Evolutionary conservation across 2,888 invertebrate genomes (phyloP).

Genomic region (Parnassius mnemosyne): DNA sequence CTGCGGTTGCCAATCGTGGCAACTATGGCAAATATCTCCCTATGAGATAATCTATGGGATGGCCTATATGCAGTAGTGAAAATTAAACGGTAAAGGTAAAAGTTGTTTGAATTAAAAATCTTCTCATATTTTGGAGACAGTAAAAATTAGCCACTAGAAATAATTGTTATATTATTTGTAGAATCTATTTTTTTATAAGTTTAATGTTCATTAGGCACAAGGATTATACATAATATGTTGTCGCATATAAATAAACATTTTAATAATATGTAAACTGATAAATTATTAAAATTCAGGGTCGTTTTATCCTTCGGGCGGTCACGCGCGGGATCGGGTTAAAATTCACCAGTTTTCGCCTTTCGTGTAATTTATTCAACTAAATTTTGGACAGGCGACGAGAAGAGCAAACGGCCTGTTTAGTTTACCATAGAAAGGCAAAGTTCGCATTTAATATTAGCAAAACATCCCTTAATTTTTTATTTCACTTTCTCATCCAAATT

Average conservation of each 20-base stretch:
- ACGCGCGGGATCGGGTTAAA: slow-evolving; percentile 46
- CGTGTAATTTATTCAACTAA: slow-evolving; percentile 73
- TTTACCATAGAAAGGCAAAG: slow-evolving; percentile 31
- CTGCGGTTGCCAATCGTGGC: too few relatives aligned
- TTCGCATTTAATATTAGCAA: slow-evolving; percentile 31
- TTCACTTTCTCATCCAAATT: background rate
- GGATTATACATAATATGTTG: slow-evolving; percentile 3
- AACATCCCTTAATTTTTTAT: slow-evolving; percentile 23
- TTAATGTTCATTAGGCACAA: background rate
- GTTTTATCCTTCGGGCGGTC: slow-evolving; percentile 31
- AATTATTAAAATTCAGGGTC: slow-evolving; percentile 38
- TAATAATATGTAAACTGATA: slow-evolving; percentile 28
- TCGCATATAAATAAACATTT: slow-evolving; percentile 1
- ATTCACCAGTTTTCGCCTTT: slow-evolving; percentile 67
- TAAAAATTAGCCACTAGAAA: too few relatives aligned
- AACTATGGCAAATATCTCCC: too few relatives aligned
- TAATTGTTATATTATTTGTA: too few relatives aligned
- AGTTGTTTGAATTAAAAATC: too few relatives aligned
- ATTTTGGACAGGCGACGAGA: slow-evolving; percentile 64
- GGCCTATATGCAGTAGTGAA: too few relatives aligned
- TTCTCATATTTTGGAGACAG: too few relatives aligned
- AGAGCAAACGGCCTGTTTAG: slow-evolving; percentile 58
- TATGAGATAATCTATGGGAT: too few relatives aligned
- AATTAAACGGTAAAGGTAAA: too few relatives aligned
- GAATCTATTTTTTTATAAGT: too few relatives aligned